Base-by-base conservation (phyloP, 2,113 vertebrate species). In the Seriola aureovittata region DNA sequence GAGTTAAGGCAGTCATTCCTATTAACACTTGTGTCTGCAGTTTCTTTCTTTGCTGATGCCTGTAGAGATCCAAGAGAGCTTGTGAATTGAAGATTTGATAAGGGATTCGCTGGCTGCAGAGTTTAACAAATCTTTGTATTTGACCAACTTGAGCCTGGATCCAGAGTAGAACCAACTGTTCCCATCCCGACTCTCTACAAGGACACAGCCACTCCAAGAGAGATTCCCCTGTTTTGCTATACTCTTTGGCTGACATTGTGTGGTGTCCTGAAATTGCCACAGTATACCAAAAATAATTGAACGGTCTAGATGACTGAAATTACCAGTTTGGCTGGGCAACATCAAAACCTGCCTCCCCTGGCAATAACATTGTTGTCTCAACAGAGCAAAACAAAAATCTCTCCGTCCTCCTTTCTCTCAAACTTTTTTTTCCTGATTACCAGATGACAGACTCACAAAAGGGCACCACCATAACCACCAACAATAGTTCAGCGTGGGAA, bases 371-470 rank as follows among this genome's bases (percentile, higher is more conserved):
- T 57, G 19, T 19, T 54, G 29, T 71, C 21, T 42, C 16, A 13
- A 52, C 34, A 16, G n/a, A 25, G 34, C 6, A 9, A 29, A 29
- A 63, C 54, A 69, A 14, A 54, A 59, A n/a, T 57, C 52, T 55
- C 34, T 23, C 21, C 40, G 19, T 42, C 25, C 54, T 36, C 21
- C 1, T 29, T 44, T 58, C 52, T 71, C 40, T 71, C 57, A 29
- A 21, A 72, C 58, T 17, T 67, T 72, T 59, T 32, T 65, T 29
- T 36, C 48, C 65, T 66, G 32, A 58, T 72, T 65, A 75, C n/a
- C 5, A 67, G 40, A 80, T 65, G 48, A 64, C 52, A 65, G 77
- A 42, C 44, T 67, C 59, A 25, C 63, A 71, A 74, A 87, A 64
- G 74, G 64, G 32, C 42, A 81, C 8, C 55, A 16, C 42, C 36